phyloP scores from a whole-genome alignment of 1,140 invertebrate species.

The Drosophila sucinea region DNA sequence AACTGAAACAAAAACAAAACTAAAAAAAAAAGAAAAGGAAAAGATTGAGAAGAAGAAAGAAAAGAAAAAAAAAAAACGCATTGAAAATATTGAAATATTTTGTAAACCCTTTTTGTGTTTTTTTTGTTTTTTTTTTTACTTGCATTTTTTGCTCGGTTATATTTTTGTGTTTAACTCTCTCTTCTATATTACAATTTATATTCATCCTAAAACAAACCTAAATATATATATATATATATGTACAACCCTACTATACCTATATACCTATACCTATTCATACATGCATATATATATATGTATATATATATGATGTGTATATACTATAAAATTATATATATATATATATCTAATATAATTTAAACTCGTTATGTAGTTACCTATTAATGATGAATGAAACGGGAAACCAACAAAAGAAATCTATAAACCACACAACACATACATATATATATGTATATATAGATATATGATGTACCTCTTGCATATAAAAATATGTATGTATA shows the following conservation, averaged over 20 bases:
- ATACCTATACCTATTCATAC: not conserved
- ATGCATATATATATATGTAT: conserved; percentile 33
- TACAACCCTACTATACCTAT: not conserved
- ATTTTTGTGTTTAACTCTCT: conserved; percentile 5
- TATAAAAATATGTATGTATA: conserved; percentile 31
- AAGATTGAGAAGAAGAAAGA: conserved; percentile 22
- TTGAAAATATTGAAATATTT: conserved; percentile 27
- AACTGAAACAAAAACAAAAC: conserved; percentile 10
- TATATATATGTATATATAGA: conserved; percentile 37
- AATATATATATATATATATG: conserved; percentile 19
- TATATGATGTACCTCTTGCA: conserved; percentile 60
- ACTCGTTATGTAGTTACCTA: conserved; percentile 78
- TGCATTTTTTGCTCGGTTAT: conserved; percentile 10
- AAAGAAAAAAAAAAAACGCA: conserved; percentile 43
- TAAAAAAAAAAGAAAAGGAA: conserved; percentile 30
- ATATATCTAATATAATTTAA: conserved; percentile 68
- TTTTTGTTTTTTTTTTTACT: not conserved
- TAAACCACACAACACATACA: conserved; percentile 30
- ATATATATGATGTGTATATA: conserved; percentile 5
- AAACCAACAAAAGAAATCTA: conserved; percentile 47
- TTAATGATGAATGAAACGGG: conserved; percentile 39
- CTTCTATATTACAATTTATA: conserved; percentile 5
- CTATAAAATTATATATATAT: conserved; percentile 18
- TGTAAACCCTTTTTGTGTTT: conserved; percentile 4
- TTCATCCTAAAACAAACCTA: not conserved